These are phyloP conservation scores for Ctenosaura bakeri DNA, from an alignment of 2,797 vertebrate species.

Conservation along the genomic window DNA sequence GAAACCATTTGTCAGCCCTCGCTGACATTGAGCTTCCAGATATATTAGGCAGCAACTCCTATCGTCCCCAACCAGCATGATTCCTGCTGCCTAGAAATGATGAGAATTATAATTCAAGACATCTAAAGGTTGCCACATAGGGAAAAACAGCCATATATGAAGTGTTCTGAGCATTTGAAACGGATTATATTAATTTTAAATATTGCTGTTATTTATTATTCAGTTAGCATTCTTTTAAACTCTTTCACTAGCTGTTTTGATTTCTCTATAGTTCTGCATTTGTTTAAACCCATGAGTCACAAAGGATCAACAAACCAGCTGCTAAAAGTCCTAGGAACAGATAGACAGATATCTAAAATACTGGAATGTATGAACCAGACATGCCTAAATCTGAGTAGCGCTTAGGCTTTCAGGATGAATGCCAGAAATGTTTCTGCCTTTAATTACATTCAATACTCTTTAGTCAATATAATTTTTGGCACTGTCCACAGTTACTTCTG, in stretches of 20 bases:
- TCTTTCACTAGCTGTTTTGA: neutral
- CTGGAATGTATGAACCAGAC: neutral
- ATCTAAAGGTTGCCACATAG: neutral
- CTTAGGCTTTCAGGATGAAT: conserved; percentile 8
- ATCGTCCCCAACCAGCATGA: neutral
- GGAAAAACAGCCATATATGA: neutral
- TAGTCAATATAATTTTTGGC: neutral
- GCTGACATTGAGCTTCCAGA: neutral
- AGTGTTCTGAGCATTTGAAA: neutral
- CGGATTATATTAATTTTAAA: neutral
- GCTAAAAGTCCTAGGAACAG: neutral
- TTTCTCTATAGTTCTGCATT: neutral
- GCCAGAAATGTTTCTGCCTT: conserved; percentile 9
- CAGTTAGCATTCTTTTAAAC: neutral
- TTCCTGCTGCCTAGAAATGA: neutral
- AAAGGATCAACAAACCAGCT: neutral
- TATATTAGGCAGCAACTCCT: neutral
- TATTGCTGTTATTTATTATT: neutral
- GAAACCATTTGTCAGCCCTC: neutral
- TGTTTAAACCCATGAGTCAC: neutral
- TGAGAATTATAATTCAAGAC: neutral
- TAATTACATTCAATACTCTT: neutral
- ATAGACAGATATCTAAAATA: conserved; percentile 16
- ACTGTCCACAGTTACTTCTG: neutral
- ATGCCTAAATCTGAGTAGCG: neutral